phyloP scores from a whole-genome alignment of 2,888 invertebrate species.

The Argyra leucocephala region DNA sequence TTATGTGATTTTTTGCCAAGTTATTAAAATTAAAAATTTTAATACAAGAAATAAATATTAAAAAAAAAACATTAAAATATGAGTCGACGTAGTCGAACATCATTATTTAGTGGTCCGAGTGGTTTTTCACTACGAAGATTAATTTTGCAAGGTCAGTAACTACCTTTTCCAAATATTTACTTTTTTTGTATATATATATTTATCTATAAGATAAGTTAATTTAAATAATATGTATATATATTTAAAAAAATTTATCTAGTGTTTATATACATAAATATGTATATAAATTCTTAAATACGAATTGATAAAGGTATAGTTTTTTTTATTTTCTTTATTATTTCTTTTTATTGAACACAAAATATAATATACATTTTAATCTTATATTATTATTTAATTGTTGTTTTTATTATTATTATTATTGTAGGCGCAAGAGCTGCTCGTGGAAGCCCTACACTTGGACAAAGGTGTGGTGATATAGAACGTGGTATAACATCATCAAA shows the following conservation, averaged over 20 bases:
- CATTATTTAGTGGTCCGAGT: conserved; percentile 22
- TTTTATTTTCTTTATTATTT: no score
- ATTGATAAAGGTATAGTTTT: no score
- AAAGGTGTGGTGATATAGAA: conserved; percentile 30
- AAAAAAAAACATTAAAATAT: conserved; percentile 14
- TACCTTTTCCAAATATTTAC: neutral
- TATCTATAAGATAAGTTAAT: no score
- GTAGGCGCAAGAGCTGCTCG: conserved; percentile 26
- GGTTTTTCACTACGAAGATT: conserved; percentile 29
- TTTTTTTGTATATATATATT: no score
- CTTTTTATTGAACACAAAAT: no score
- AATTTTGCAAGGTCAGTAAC: conserved; percentile 24
- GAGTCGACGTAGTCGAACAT: conserved; percentile 25
- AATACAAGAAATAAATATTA: neutral
- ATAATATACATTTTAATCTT: no score
- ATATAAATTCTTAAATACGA: no score
- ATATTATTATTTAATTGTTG: no score
- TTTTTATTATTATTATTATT: neutral
- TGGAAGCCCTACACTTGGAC: conserved; percentile 28
- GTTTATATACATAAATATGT: no score
- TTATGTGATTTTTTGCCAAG: conserved; percentile 7
- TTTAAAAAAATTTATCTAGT: no score
- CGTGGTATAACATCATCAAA: conserved; percentile 21
- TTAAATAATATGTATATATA: no score
- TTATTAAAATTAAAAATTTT: neutral